These are phyloP conservation scores for Solenodon paradoxus DNA, from an alignment of 2,113 vertebrate species.

Conservation along the genomic window DNA sequence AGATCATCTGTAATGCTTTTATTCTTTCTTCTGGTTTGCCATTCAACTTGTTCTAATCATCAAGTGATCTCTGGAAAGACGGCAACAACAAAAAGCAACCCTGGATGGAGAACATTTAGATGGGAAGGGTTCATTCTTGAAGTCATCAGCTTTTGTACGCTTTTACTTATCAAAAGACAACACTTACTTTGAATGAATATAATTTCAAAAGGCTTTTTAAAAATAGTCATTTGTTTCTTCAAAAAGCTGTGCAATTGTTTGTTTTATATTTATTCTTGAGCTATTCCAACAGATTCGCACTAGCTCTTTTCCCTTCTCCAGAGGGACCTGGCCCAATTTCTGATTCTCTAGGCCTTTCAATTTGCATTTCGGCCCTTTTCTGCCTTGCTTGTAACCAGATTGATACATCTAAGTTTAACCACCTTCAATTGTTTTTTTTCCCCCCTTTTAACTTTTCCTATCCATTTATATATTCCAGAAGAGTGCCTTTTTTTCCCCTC, in stretches of 20 bases:
- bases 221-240: slow-evolving; percentile 28
- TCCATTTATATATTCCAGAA: background rate
- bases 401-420: slow-evolving; percentile 18
- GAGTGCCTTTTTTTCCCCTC: background rate
- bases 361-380: slow-evolving; percentile 44
- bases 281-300: background rate
- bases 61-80: background rate
- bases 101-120: background rate
- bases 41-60: slow-evolving; percentile 21
- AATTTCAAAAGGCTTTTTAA: slow-evolving; percentile 42
- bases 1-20: background rate
- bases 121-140: slow-evolving; percentile 6
- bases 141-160: background rate
- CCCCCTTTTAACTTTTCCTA: background rate
- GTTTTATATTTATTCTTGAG: background rate
- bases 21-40: background rate
- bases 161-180: slow-evolving; percentile 10
- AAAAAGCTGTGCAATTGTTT: background rate
- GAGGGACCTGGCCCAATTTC: slow-evolving; percentile 47
- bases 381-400: background rate
- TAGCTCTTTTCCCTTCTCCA: slow-evolving; percentile 2
- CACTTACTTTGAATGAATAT: slow-evolving; percentile 18
- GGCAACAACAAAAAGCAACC: background rate
- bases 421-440: slow-evolving; percentile 26
- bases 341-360: slow-evolving; percentile 6